Evolutionary conservation across 92 coral and sea anemone genomes (phyloP), one percentile per base, ranked within the genome.

Genomic region (Umimayanthus kanabou): DNA sequence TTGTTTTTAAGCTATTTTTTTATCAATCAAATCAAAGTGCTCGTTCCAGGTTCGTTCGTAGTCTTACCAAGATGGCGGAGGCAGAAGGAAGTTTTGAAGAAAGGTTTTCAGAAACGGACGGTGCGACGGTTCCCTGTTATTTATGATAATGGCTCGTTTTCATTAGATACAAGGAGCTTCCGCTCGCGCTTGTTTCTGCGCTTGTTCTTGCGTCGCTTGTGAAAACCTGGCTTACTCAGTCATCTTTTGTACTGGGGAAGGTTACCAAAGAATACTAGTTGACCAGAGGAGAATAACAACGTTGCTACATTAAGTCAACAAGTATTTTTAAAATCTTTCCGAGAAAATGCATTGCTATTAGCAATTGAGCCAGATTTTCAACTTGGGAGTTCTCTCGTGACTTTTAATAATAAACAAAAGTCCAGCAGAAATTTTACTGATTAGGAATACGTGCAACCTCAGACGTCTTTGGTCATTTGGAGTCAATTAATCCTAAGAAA

Each of bases 381-480:
- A 75, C 79, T 16, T 75, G 79, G 79, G 79, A 75, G 79, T 75
- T 75, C 47, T 39, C 26, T 73, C 78, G 79, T 75, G 79, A 75
- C 79, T 39, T 73, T 73, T 18, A 9, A 47, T 23, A 39, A 39
- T 6, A 18, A 20, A 20, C n/a, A 23, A 75, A 29, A n/a, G 26
- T 20, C 79, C 15, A 75, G 79, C 69, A 61, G 20, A 75, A 75
- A 37, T 18, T 75, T 40, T 4, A 75, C 4, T 75, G 14, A 8
- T 75, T 39, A 37, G 78, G 25, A 75, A 75, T 74, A 2, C 47
- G 42, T 74, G 79, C 45, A 16, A 3, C 8, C 42, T 73, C 23
- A 74, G 18, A 2, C 14, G 43, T 9, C 20, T 45, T 45, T 28
- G 65, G 39, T 50, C 66, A 78, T 78, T 78, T 78, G 57, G 65